Conservation (phyloP, 2,113 vertebrate species). For the Origma solitaria region DNA sequence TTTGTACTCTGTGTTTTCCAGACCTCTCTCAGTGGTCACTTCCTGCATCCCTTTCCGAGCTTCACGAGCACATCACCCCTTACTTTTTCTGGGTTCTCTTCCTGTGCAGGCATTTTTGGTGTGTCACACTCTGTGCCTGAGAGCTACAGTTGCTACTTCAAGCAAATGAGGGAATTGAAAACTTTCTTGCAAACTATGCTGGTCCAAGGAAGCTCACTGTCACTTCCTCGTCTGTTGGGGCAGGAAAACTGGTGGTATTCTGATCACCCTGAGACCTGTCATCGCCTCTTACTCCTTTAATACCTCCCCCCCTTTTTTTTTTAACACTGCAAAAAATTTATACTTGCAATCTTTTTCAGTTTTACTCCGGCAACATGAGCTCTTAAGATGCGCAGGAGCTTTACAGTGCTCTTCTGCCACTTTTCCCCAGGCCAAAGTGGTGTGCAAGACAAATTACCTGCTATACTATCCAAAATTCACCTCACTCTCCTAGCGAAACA, state of each 20-base stretch:
- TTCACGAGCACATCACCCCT: not conserved
- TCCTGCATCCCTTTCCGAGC: not conserved
- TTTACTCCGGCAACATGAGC: not conserved
- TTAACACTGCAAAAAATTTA: not conserved
- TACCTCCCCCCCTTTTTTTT: not conserved
- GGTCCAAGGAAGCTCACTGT: not conserved
- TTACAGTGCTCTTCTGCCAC: not conserved
- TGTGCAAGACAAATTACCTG: not conserved
- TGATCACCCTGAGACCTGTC: not conserved
- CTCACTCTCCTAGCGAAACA: not conserved
- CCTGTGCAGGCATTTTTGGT: not conserved
- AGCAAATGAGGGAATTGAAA: not conserved
- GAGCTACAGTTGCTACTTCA: not conserved
- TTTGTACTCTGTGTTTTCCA: not conserved
- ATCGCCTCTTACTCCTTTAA: rapidly evolving
- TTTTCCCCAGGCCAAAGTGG: not conserved
- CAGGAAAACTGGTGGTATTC: not conserved
- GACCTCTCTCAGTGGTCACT: not conserved
- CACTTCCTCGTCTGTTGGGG: rapidly evolving
- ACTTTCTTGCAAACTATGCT: not conserved
- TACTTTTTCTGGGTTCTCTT: not conserved
- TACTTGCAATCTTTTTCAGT: not conserved
- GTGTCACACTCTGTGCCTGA: not conserved
- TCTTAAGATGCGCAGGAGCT: not conserved
- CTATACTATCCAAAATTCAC: not conserved